Evolutionary conservation across 1,140 invertebrate genomes (phyloP), one percentile per base, ranked within the genome.

Genomic region (Panagrolaimus sp.): DNA sequence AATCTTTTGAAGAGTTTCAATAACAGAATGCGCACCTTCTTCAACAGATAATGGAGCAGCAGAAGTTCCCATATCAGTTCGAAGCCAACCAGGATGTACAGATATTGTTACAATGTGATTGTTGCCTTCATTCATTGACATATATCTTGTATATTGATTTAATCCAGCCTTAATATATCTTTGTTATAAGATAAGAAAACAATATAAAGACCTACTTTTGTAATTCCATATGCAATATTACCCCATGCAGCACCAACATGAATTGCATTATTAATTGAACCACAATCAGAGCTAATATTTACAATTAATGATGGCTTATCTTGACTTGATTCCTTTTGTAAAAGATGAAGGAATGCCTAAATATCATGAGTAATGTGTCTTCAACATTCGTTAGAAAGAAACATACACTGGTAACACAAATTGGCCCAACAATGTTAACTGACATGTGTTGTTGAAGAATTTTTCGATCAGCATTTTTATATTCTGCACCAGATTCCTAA

Each of bases 401-500:
- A 57, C 51, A 11, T 5, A 57, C 51, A 57, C 27, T 20, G 1
- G 51, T 57, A 16, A 57, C n/a, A 20, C 20, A 25, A 23, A 57
- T 57, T 9, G 51, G 51, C 1, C 51, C 51, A 16, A 57, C 51
- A 57, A 57, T 57, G 8, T 57, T 57, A 20, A 57, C 27, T 1
- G 51, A n/a, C 51, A 57, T 57, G 51, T 57, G 51, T 57, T 57
- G 20, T 57, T 57, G 20, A 27, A 57, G 51, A 3, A 57, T 27
- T 57, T 57, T 57, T 16, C 51, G 51, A 11, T 57, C 20, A 27
- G 51, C 14, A 20, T 57, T 57, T 11, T 11, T 57, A 20, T 16
- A 57, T 16, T 57, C 51, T 11, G 51, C 51, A 11, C 51, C 51
- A 27, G 11, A 11, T 25, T 25, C 20, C 51, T 57, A 11, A n/a